phyloP scores from a whole-genome alignment of 2,113 vertebrate species.

The Tragelaphus strepsiceros region DNA sequence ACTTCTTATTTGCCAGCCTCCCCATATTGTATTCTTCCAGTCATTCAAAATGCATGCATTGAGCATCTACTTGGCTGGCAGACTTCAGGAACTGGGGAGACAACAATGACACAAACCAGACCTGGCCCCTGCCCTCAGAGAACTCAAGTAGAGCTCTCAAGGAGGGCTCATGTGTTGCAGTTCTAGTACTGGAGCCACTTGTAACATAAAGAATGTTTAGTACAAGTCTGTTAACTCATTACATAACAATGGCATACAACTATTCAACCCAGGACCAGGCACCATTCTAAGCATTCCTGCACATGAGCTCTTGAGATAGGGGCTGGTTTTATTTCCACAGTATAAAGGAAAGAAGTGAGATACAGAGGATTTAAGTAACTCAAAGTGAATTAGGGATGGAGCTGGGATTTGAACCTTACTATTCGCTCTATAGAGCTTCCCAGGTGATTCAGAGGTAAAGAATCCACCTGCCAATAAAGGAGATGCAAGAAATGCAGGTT shows the following conservation, averaged over 20 bases:
- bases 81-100: neutral
- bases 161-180: neutral
- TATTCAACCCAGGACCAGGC: neutral
- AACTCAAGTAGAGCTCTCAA: neutral
- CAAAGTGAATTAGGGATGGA: neutral
- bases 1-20: neutral
- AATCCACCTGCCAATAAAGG: neutral
- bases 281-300: neutral
- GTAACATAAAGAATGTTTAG: neutral
- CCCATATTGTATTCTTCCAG: neutral
- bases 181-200: neutral
- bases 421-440: neutral
- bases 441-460: neutral
- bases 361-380: neutral
- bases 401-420: neutral
- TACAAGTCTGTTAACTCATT: neutral
- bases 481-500: neutral
- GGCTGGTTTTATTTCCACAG: neutral
- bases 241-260: neutral
- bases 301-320: neutral
- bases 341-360: neutral
- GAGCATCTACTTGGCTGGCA: neutral
- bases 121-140: neutral
- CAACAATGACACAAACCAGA: neutral
- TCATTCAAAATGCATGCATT: neutral